A percentile compares a stretch with the other conserved stretches of the same genome.
These are phyloP conservation scores for Saccostrea cuccullata DNA, from an alignment of 1,140 invertebrate genomes.

Conservation along the genomic window DNA sequence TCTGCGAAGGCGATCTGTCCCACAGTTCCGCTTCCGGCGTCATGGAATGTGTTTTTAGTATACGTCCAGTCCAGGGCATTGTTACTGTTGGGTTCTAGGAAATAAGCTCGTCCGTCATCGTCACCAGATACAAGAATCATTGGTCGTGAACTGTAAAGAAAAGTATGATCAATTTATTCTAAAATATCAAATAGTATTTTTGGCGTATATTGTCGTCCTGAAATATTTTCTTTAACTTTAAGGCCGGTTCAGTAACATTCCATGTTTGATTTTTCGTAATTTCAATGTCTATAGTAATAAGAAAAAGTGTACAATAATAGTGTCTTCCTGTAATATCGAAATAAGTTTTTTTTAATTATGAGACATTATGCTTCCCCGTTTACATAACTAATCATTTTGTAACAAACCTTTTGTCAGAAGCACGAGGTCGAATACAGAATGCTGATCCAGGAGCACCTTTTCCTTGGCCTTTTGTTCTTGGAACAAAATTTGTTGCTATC, in stretches of 20 bases:
- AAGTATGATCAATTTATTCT: too few species aligned
- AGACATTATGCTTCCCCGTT: background rate
- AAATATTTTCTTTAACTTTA: too few species aligned
- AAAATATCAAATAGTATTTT: too few species aligned
- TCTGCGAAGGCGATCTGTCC: constrained; percentile 74
- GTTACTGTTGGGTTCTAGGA: constrained; percentile 70
- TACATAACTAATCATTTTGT: background rate
- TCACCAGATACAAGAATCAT: constrained; percentile 76
- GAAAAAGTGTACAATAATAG: too few species aligned
- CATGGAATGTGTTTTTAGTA: constrained; percentile 62
- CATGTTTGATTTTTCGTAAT: too few species aligned
- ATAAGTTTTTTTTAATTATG: too few species aligned
- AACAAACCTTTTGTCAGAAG: constrained; percentile 11
- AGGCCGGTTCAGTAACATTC: too few species aligned
- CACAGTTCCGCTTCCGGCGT: constrained; percentile 53
- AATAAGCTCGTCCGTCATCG: constrained; percentile 76
- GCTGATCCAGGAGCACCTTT: constrained; percentile 65
- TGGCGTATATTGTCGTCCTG: too few species aligned
- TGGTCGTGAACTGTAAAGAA: constrained; percentile 56
- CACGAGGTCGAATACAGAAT: constrained; percentile 17
- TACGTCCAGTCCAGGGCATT: constrained; percentile 73
- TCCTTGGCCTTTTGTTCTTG: constrained; percentile 48
- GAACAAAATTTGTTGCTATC: constrained; percentile 70
- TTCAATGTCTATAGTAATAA: too few species aligned
- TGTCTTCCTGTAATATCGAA: too few species aligned